Percentiles rank a stretch among this genome's conserved stretches.
Conservation (phyloP, 2,888 invertebrate species). For the Melinopterus prodromus region DNA sequence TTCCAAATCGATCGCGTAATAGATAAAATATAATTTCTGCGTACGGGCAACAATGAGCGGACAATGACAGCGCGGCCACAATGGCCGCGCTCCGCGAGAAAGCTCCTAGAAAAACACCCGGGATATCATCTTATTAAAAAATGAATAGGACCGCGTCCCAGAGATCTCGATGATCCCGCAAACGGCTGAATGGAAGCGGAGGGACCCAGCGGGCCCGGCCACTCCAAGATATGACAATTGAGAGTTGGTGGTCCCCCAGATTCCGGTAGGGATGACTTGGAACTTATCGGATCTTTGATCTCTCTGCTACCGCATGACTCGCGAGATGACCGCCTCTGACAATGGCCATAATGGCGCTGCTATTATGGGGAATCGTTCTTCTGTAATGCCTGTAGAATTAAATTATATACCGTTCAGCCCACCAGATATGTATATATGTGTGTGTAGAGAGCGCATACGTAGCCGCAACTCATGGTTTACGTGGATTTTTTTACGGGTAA, state of each 20-base stretch:
- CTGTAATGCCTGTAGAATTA: conserved; percentile 45
- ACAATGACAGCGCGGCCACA: conserved; percentile 26
- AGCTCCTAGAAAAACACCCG: conserved; percentile 35
- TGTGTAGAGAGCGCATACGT: not conserved
- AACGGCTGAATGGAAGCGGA: conserved; percentile 37
- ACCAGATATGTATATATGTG: conserved; percentile 16
- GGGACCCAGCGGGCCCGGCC: conserved; percentile 35
- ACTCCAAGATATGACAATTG: conserved; percentile 37
- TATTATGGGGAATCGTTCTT: conserved; percentile 44
- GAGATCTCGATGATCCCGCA: conserved; percentile 36
- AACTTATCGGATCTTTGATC: conserved; percentile 44
- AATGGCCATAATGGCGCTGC: conserved; percentile 42
- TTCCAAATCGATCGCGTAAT: conserved; percentile 4
- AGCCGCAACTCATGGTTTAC: not conserved
- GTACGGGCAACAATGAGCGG: conserved; percentile 31
- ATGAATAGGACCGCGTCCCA: conserved; percentile 35
- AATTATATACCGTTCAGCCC: conserved; percentile 40
- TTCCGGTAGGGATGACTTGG: conserved; percentile 38
- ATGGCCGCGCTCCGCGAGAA: conserved; percentile 30
- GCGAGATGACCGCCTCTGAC: conserved; percentile 38
- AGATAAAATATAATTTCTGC: conserved; percentile 36
- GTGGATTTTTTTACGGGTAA: conserved; percentile 38
- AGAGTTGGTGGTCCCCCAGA: conserved; percentile 44
- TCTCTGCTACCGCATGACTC: conserved; percentile 47
- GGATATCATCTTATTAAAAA: conserved; percentile 38